phyloP scores from a whole-genome alignment of 2,797 vertebrate species.

The Epinephelus awoara region DNA sequence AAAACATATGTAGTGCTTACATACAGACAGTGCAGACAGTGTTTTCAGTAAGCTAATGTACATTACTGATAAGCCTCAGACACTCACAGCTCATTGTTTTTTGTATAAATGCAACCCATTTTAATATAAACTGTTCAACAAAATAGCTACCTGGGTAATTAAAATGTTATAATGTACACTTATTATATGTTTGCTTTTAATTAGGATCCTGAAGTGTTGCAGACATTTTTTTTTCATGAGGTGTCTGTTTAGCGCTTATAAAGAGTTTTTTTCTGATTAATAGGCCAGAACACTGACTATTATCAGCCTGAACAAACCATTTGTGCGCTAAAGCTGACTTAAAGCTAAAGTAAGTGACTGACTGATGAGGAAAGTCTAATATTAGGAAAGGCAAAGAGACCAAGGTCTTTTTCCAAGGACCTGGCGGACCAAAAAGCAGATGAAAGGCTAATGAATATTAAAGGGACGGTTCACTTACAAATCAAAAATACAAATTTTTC shows the following conservation, averaged over 20 bases:
- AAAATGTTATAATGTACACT: not conserved
- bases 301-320: not conserved
- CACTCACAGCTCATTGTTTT: not conserved
- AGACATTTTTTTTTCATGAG: not conserved
- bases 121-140: too few species aligned
- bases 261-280: too few species aligned
- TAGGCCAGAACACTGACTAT: too few species aligned
- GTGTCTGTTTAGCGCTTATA: too few species aligned
- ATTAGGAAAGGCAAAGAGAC: not conserved
- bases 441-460: too few species aligned
- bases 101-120: not conserved
- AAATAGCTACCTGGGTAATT: not conserved
- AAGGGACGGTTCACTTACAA: too few species aligned
- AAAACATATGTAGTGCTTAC: too few species aligned
- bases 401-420: not conserved
- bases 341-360: not conserved
- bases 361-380: not conserved
- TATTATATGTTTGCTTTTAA: too few species aligned
- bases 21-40: too few species aligned
- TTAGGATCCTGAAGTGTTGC: not conserved
- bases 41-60: conserved; percentile 19
- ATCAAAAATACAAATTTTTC: too few species aligned
- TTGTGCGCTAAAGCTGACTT: not conserved
- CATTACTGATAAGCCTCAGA: not conserved
- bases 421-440: not conserved